phyloP scores from a whole-genome alignment of 2,888 invertebrate genomes.

The Noctua janthe region DNA sequence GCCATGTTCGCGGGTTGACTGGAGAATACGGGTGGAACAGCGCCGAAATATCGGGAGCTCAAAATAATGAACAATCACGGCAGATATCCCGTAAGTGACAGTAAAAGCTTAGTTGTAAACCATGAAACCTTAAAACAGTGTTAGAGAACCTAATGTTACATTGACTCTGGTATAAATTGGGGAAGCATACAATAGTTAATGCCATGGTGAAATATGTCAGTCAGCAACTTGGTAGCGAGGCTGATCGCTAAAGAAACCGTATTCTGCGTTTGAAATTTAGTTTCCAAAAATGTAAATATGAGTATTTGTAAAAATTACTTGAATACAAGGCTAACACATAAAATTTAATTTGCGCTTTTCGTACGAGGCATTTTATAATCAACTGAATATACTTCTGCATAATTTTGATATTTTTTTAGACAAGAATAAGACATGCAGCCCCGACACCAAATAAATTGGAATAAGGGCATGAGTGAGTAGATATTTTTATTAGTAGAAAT shows the following conservation, averaged over 20 bases:
- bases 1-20: too few relatives aligned
- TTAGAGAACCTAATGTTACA: too few relatives aligned
- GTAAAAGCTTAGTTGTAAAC: too few relatives aligned
- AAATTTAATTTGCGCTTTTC: not conserved
- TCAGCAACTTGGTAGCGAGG: not conserved
- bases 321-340: not conserved
- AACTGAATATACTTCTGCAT: not conserved
- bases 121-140: too few relatives aligned
- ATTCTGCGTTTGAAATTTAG: not conserved
- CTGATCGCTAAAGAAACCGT: not conserved
- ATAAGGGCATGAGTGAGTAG: not conserved
- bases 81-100: too few relatives aligned
- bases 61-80: too few relatives aligned
- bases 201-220: not conserved
- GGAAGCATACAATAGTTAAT: too few relatives aligned
- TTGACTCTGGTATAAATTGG: too few relatives aligned
- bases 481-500: not conserved
- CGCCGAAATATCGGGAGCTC: too few relatives aligned
- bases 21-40: too few relatives aligned
- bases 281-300: not conserved
- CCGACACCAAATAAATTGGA: too few relatives aligned
- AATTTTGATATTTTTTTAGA: not conserved
- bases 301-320: not conserved
- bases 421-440: too few relatives aligned
- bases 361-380: not conserved